Percentiles rank a stretch among this genome's conserved stretches.
Conservation (phyloP, 2,797 vertebrate genomes). For the Neopelma chrysocephalum region DNA sequence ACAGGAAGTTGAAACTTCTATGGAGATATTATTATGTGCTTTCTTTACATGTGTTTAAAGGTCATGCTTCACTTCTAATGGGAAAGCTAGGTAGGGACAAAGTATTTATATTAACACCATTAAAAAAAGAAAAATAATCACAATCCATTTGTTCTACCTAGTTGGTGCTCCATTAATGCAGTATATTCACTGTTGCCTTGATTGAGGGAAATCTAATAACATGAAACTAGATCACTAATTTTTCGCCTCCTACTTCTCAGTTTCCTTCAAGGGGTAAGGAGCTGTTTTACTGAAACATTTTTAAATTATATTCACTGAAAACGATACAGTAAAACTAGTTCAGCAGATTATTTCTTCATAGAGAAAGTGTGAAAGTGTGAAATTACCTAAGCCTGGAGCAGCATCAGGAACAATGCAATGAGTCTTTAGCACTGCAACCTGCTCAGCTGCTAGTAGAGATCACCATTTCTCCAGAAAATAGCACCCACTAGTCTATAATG, state of each 20-base stretch:
- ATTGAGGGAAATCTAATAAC: slow-evolving; percentile 6
- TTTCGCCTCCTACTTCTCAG: neutral
- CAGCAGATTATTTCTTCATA: neutral
- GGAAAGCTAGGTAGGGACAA: neutral
- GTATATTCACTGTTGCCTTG: neutral
- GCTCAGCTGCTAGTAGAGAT: neutral
- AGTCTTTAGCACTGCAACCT: neutral
- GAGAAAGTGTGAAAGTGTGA: neutral
- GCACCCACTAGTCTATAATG: neutral
- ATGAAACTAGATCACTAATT: slow-evolving; percentile 42
- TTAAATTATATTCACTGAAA: slow-evolving; percentile 5
- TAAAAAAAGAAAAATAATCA: neutral
- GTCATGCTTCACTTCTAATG: neutral
- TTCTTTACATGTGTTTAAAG: neutral
- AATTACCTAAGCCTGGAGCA: slow-evolving; percentile 21
- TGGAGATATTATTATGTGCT: neutral
- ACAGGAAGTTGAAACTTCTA: neutral
- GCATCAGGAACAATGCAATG: neutral
- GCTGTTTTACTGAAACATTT: slow-evolving; percentile 19
- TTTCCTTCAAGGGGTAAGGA: slow-evolving; percentile 19
- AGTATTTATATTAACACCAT: neutral
- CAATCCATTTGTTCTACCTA: neutral
- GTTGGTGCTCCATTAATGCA: neutral
- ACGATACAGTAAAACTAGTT: neutral
- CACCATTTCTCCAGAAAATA: slow-evolving; percentile 24